These are phyloP conservation scores for Patella caerulea DNA, from an alignment of 2,888 invertebrate genomes.

Conservation along the genomic window DNA sequence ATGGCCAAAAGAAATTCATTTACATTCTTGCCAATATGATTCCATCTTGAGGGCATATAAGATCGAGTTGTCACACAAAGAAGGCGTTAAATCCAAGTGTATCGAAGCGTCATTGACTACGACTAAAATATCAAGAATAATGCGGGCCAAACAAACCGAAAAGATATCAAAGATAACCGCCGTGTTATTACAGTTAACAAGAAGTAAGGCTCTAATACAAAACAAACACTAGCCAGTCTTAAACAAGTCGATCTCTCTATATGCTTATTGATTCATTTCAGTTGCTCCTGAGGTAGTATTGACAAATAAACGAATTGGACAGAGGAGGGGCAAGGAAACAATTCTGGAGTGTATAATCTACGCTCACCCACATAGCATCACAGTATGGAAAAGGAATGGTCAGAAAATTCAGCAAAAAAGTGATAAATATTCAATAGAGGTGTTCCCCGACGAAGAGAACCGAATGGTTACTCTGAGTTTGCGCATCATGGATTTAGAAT, in stretches of 20 bases:
- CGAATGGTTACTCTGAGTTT: constrained; percentile 42
- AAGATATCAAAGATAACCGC: constrained; percentile 10
- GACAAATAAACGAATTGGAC: constrained; percentile 51
- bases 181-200: constrained; percentile 1
- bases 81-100: constrained; percentile 5
- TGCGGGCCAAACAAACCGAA: not conserved
- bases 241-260: not conserved
- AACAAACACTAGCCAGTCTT: constrained; percentile 7
- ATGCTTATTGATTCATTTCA: constrained; percentile 24
- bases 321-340: constrained; percentile 49
- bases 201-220: not conserved
- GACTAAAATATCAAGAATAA: constrained; percentile 9
- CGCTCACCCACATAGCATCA: constrained; percentile 53
- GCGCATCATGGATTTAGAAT: constrained; percentile 44
- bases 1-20: constrained; percentile 7
- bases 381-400: constrained; percentile 49
- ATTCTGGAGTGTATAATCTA: constrained; percentile 58
- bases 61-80: constrained; percentile 9
- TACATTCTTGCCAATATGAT: constrained; percentile 5
- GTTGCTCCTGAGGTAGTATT: constrained; percentile 54
- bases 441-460: constrained; percentile 33
- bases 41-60: constrained; percentile 7
- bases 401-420: constrained; percentile 33
- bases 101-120: constrained; percentile 1
- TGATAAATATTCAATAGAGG: constrained; percentile 40